Percentiles rank a stretch among this genome's conserved stretches.
These are phyloP conservation scores for Trematomus loennbergii DNA, from an alignment of 2,113 vertebrate genomes.

Conservation along the genomic window DNA sequence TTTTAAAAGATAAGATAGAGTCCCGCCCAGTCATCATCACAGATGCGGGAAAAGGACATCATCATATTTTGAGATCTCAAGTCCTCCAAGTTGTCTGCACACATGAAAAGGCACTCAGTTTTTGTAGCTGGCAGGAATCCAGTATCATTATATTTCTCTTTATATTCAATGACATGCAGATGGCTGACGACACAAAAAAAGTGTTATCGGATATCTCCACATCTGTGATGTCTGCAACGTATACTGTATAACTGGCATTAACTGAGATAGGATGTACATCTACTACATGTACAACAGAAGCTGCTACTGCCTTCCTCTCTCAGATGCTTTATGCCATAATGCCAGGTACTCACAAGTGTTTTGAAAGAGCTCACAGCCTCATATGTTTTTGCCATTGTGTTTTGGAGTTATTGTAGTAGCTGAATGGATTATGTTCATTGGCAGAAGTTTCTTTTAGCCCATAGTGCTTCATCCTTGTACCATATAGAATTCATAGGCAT, in stretches of 20 bases:
- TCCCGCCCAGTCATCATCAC: conserved; percentile 21
- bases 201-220: conserved; percentile 22
- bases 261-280: conserved; percentile 1
- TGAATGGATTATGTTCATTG: neutral
- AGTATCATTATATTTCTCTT: conserved; percentile 20
- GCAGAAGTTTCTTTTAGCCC: neutral
- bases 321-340: neutral
- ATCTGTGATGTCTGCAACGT: conserved; percentile 11
- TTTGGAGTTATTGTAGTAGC: conserved; percentile 1
- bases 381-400: conserved; percentile 2
- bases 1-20: neutral
- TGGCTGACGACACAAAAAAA: conserved; percentile 32
- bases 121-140: conserved; percentile 12
- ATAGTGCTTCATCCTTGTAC: neutral
- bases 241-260: conserved; percentile 14
- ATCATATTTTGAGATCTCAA: conserved; percentile 37
- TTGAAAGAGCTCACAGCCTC: conserved; percentile 28
- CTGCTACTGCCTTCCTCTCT: conserved; percentile 12
- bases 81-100: conserved; percentile 16
- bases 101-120: conserved; percentile 31
- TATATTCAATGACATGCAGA: conserved; percentile 47
- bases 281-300: neutral
- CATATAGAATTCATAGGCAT: neutral
- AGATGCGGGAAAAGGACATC: conserved; percentile 2
- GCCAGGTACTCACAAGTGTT: conserved; percentile 3